Conservation (phyloP, 2,797 vertebrate genomes). For the Geotrypetes seraphini region DNA sequence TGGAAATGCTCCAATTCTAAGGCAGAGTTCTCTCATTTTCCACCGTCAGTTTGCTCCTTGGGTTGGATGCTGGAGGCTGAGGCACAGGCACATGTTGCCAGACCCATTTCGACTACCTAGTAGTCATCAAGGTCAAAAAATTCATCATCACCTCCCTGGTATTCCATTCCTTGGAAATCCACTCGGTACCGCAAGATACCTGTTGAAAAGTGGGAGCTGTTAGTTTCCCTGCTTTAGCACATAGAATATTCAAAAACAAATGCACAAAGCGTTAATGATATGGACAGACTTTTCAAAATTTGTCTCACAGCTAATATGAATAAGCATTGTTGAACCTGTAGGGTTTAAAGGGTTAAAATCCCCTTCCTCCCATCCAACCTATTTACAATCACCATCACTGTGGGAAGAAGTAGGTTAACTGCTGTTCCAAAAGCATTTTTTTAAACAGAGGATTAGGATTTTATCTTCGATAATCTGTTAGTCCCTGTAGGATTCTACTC, state of each 20-base stretch:
- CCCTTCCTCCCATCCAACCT: too few species aligned
- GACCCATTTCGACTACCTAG: slow-evolving; percentile 93
- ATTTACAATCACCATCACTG: too few species aligned
- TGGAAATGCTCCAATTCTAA: slow-evolving; percentile 73
- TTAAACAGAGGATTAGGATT: too few species aligned
- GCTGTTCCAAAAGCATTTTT: too few species aligned
- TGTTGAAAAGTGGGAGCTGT: slow-evolving; percentile 41
- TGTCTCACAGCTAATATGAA: background rate
- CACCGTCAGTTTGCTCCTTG: slow-evolving; percentile 68
- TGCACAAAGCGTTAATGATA: too few species aligned
- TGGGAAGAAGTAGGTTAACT: too few species aligned
- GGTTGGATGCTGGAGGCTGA: slow-evolving; percentile 75
- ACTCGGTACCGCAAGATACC: slow-evolving; percentile 98
- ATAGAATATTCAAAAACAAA: background rate
- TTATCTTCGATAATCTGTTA: too few species aligned
- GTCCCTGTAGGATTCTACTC: too few species aligned
- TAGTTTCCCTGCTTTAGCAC: background rate
- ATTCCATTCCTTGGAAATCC: slow-evolving; percentile 98
- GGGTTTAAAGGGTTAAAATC: too few species aligned
- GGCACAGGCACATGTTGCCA: slow-evolving; percentile 71
- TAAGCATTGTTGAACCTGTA: too few species aligned
- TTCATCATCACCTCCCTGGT: slow-evolving; percentile 96
- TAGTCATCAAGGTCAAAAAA: slow-evolving; percentile 99
- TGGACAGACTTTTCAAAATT: too few species aligned
- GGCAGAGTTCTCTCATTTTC: slow-evolving; percentile 73